Conservation (phyloP, 2,888 invertebrate genomes). For the Diabrotica balteata region DNA sequence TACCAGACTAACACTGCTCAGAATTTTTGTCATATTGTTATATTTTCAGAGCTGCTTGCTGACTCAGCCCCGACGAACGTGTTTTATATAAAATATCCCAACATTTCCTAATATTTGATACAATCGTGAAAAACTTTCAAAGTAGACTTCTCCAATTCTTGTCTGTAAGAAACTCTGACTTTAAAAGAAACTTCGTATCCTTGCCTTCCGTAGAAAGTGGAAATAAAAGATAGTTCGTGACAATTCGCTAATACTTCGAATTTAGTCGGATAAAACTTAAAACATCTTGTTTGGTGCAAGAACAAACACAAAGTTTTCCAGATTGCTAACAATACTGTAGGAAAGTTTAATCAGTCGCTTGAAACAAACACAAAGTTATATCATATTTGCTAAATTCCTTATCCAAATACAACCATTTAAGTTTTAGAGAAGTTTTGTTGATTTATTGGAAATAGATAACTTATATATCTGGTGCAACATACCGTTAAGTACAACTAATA, state of each 20-base stretch:
- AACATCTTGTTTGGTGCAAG: conserved; percentile 31
- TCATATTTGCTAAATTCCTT: conserved; percentile 20
- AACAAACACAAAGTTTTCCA: conserved; percentile 28
- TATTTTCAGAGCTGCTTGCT: no score
- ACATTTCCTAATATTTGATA: conserved; percentile 15
- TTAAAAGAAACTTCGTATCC: conserved; percentile 19
- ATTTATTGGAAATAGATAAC: conserved; percentile 22
- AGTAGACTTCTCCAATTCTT: conserved; percentile 15
- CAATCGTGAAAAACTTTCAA: conserved; percentile 14
- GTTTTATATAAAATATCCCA: conserved; percentile 5
- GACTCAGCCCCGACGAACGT: neutral
- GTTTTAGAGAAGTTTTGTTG: conserved; percentile 18
- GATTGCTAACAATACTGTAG: conserved; percentile 25
- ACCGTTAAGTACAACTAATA: no score
- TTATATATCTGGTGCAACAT: neutral
- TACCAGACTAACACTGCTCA: no score
- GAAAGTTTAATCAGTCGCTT: conserved; percentile 29
- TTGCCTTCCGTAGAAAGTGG: conserved; percentile 11
- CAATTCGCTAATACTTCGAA: conserved; percentile 28
- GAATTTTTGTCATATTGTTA: no score
- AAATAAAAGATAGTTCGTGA: conserved; percentile 30
- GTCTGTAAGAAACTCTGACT: conserved; percentile 3
- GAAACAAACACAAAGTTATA: conserved; percentile 26
- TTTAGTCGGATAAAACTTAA: conserved; percentile 26
- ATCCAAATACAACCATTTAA: conserved; percentile 20